Base-by-base conservation (phyloP, 2,888 invertebrate genomes). In the Nemoura dubitans region DNA sequence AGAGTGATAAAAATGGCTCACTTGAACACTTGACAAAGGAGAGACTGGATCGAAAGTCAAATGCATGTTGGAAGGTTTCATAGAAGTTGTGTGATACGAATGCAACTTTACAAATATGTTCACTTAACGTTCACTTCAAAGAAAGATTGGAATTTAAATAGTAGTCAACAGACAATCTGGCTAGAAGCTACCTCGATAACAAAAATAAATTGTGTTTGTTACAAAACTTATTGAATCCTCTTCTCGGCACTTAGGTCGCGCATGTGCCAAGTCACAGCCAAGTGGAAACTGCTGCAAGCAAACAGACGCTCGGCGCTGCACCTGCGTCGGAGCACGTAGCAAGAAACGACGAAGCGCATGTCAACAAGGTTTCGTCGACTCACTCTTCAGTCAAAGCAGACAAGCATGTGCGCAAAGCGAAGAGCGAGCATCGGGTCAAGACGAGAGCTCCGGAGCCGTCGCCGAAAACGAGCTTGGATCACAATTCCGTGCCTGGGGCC, bases 381-480 rank as follows among this genome's bases (percentile, higher is more conserved):
- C 59, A 59, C 59, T 21, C 59, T 14, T 1, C 59, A 21, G 59
- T 14, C 59, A 59, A 59, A 59, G 2, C 59, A 14, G 59, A 59
- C 14, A 59, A 59, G 59, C 59, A 59, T 14, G 59, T 3, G 2
- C 59, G 59, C 29, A 30, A 81, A 21, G 3, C 30, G n/a, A 81
- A 30, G 29, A n/a, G 77, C 76, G 81, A 83, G 36, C 27, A 59
- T 10, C 30, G 77, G 14, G 78, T 76, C 14, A 86, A 86, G 36
- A 85, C 59, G 76, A 29, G 43, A 77, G 85, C 86, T 16, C 87
- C 87, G 14, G 77, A 36, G 36, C 87, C 87, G 7, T 76, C 86
- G 29, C 0, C 28, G 14, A 81, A 28, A 21, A 29, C 6, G 30
- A 1, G 6, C 6, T 3, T 27, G 25, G 59, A 59, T 59, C 59